These are phyloP conservation scores for Montipora capitata DNA, from an alignment of 92 coral and sea anemone species.

Conservation along the genomic window DNA sequence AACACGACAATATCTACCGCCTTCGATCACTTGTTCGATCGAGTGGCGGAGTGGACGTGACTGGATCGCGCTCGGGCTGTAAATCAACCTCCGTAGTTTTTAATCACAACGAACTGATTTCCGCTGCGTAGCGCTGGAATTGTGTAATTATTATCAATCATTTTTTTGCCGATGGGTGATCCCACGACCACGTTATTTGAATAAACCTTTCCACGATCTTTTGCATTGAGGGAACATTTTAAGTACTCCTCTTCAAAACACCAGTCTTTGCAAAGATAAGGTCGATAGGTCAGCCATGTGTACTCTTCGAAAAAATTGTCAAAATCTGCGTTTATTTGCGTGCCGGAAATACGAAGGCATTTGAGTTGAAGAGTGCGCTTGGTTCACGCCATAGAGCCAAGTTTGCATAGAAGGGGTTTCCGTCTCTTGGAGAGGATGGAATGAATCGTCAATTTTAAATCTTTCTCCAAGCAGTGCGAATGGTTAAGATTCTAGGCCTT, in stretches of 20 bases:
- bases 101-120: conserved; percentile 65
- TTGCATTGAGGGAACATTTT: conserved; percentile 45
- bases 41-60: conserved; percentile 58
- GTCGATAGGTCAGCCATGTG: conserved; percentile 93
- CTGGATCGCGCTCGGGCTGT: conserved; percentile 58
- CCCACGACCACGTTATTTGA: not conserved
- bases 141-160: not conserved
- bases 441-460: no score
- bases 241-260: conserved; percentile 81
- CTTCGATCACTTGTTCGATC: conserved; percentile 16
- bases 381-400: conserved; percentile 65
- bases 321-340: conserved; percentile 78
- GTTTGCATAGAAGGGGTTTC: conserved; percentile 49
- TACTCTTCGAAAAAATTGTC: conserved; percentile 70
- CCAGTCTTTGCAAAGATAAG: conserved; percentile 74
- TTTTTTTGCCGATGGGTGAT: conserved; percentile 4
- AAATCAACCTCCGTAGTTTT: conserved; percentile 82
- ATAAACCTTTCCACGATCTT: conserved; percentile 6
- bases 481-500: conserved; percentile 32
- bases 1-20: not conserved
- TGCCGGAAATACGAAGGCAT: conserved; percentile 88
- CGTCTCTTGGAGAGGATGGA: conserved; percentile 3
- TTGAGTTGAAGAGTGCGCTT: conserved; percentile 38
- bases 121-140: conserved; percentile 60
- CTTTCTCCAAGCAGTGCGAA: no score